Base-by-base conservation (phyloP, 2,888 invertebrate species). In the Lasioglossum villosulum region DNA sequence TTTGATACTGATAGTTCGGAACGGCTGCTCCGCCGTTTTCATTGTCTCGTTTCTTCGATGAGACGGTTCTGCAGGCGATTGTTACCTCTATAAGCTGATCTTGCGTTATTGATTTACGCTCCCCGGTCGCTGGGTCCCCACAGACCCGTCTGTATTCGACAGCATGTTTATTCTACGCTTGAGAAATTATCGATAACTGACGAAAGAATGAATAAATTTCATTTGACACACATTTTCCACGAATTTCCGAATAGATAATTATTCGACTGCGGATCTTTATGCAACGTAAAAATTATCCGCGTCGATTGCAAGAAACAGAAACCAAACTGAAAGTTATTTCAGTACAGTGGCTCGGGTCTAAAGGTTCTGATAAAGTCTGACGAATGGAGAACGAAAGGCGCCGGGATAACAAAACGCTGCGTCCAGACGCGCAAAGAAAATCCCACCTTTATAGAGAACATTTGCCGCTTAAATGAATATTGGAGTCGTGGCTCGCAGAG, bases 1-100 rank as follows among this genome's bases (percentile, higher is more conserved):
- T 66, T 75, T 75, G 42, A 75, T 45, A 45, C 59, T 30, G 39
- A 59, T 59, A 59, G 59, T 27, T 59, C 27, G 4, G 63, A 66
- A 42, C 75, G 59, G 27, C 27, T 12, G 75, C 39, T 59, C 27
- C 27, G 27, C 3, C 66, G 66, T 19, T 19, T 6, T 34, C 30
- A 66, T 66, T 66, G 66, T 66, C 19, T 14, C 63, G 16, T 30
- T 66, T 30, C 66, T 66, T 66, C 66, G 19, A 34, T 27, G 27
- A 5, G 59, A 59, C 59, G 14, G 14, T 59, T 27, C 27, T 12
- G n/a, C 56, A 45, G 56, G n/a, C 56, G 56, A n/a, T 56, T n/a
- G 56, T 59, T 27, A 27, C 3, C 12, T 59, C 56, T 27, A 4
- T n/a, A 27, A 59, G 56, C 27, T n/a, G 56, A 59, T 59, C 56